Conservation (phyloP, 2,113 vertebrate genomes). For the Eubucco bourcierii region DNA sequence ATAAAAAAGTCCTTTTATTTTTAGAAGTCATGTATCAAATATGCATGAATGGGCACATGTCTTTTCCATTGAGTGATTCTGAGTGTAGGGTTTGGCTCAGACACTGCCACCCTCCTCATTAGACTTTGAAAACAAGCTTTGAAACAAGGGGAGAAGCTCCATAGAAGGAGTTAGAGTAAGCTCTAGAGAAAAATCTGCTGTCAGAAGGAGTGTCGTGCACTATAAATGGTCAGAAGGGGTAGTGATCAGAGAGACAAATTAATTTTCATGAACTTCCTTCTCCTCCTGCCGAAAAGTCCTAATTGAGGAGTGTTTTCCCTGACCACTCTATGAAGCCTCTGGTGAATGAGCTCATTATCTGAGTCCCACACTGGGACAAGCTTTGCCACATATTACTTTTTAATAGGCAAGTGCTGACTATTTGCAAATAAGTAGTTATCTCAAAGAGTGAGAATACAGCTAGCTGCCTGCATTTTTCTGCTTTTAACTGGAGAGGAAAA, state of each 20-base stretch:
- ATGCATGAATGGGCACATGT: slow-evolving; percentile 27
- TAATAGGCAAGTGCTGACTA: slow-evolving; percentile 21
- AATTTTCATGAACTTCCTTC: neutral
- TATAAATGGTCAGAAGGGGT: neutral
- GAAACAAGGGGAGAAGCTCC: neutral
- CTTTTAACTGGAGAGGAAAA: neutral
- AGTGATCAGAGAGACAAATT: neutral
- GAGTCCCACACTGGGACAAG: neutral
- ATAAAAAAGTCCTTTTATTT: slow-evolving; percentile 30
- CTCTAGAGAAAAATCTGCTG: neutral
- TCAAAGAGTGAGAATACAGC: neutral
- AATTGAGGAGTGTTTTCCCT: neutral
- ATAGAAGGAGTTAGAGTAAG: neutral
- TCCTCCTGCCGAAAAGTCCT: neutral
- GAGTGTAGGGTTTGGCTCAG: neutral
- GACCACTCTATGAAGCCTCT: slow-evolving; percentile 12
- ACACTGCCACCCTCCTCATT: neutral
- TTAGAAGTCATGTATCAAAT: slow-evolving; percentile 37
- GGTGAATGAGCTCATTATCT: neutral
- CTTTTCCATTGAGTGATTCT: slow-evolving; percentile 21
- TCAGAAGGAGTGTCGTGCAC: neutral
- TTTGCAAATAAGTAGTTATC: slow-evolving; percentile 28
- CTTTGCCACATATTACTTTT: neutral
- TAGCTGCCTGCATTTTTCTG: neutral
- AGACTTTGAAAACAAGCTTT: slow-evolving; percentile 12